Evolutionary conservation across 2,888 invertebrate genomes (phyloP).

Genomic region (Papilio demoleus): DNA sequence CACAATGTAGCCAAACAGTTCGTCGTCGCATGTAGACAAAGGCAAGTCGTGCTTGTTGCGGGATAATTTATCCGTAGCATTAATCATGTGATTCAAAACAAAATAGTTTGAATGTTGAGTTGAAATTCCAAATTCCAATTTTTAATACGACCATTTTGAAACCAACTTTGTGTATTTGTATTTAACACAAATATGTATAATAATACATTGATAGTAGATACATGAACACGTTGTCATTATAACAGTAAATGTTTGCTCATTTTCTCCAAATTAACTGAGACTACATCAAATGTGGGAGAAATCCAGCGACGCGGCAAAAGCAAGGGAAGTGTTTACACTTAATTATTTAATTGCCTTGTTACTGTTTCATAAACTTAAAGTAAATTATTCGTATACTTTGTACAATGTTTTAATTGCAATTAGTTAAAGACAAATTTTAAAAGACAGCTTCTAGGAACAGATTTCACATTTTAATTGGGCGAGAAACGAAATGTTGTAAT

Average conservation of each 20-base stretch:
- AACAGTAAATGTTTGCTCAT: conserved; percentile 1
- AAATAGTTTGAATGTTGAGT: too few relatives aligned
- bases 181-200: too few relatives aligned
- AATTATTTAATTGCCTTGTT: conserved; percentile 26
- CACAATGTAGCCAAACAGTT: too few relatives aligned
- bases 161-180: too few relatives aligned
- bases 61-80: too few relatives aligned
- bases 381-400: not conserved
- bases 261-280: conserved; percentile 25
- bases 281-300: conserved; percentile 6
- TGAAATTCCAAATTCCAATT: too few relatives aligned
- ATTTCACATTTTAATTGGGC: not conserved
- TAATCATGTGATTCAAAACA: too few relatives aligned
- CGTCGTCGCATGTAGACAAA: too few relatives aligned
- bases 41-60: too few relatives aligned
- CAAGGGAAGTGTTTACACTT: conserved; percentile 23
- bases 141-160: too few relatives aligned
- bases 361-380: conserved; percentile 9
- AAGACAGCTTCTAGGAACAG: not conserved
- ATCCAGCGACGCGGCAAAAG: conserved; percentile 3
- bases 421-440: not conserved
- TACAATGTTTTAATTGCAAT: conserved; percentile 6
- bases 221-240: not conserved
- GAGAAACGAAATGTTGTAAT: too few relatives aligned
- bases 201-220: too few relatives aligned